Conservation (phyloP, 2,797 vertebrate genomes). For the Gallinago nigripennis region DNA sequence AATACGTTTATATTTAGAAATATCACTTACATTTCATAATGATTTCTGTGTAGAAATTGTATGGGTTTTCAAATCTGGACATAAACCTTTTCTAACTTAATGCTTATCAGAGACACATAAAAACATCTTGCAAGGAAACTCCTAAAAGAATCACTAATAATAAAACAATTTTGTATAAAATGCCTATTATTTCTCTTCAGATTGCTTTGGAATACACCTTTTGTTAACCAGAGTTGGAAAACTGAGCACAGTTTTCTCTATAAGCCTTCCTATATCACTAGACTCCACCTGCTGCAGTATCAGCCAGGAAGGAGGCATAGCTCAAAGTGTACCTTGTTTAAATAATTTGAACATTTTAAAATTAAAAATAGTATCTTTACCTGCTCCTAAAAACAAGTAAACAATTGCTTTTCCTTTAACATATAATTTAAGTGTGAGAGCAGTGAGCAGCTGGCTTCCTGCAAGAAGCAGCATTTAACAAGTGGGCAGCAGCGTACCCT, state of each 20-base stretch:
- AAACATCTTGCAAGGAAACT: too few species aligned
- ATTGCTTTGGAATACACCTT: not conserved
- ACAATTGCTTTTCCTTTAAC: not conserved
- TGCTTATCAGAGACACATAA: not conserved
- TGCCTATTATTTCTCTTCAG: not conserved
- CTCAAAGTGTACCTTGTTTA: not conserved
- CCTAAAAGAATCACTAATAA: not conserved
- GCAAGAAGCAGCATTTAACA: not conserved
- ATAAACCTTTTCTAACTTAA: constrained; percentile 30
- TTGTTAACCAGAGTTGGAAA: too few species aligned
- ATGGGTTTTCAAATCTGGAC: constrained; percentile 80
- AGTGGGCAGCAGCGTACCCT: not conserved
- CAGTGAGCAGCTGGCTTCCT: not conserved
- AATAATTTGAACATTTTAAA: not conserved
- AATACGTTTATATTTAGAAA: constrained; percentile 67
- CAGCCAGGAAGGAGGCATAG: not conserved
- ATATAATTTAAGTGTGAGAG: not conserved
- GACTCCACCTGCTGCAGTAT: not conserved
- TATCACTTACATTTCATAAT: constrained; percentile 62
- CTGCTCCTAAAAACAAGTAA: not conserved
- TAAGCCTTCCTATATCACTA: not conserved
- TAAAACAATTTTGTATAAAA: not conserved
- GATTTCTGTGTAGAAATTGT: constrained; percentile 77
- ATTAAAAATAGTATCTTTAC: not conserved
- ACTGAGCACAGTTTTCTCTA: not conserved